Percentiles rank a stretch among this genome's conserved stretches.
Evolutionary conservation across 2,797 vertebrate species (phyloP).

Genomic region (Lithobates pipiens): DNA sequence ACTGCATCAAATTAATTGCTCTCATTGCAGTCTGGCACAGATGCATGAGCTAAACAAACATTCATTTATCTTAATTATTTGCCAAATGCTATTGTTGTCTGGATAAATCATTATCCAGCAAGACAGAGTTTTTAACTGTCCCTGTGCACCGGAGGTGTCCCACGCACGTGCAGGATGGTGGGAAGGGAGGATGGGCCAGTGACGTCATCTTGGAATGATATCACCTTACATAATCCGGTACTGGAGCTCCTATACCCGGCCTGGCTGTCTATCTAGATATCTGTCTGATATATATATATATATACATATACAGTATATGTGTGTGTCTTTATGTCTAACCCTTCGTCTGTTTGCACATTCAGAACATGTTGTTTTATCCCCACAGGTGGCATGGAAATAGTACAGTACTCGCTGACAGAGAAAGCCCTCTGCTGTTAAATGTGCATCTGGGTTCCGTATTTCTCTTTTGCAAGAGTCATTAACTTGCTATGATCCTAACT

Average conservation of each 20-base stretch:
- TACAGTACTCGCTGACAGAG: slow-evolving; percentile 17
- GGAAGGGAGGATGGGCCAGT: neutral
- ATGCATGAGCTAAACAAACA: slow-evolving; percentile 5
- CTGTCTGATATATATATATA: neutral
- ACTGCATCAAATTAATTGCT: slow-evolving; percentile 6
- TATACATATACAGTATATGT: neutral
- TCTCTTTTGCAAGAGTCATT: slow-evolving; percentile 49
- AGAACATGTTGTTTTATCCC: slow-evolving; percentile 14
- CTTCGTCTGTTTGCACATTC: neutral
- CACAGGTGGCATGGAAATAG: slow-evolving; percentile 11
- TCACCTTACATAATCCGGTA: neutral
- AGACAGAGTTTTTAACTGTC: neutral
- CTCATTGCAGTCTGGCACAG: slow-evolving; percentile 11
- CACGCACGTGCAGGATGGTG: neutral
- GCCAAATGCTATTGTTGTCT: neutral
- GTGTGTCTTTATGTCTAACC: neutral
- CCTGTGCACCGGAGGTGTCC: neutral
- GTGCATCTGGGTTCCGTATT: slow-evolving; percentile 45
- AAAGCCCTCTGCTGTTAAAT: slow-evolving; percentile 53
- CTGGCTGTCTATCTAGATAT: neutral
- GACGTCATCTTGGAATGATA: neutral
- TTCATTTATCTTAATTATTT: slow-evolving; percentile 9
- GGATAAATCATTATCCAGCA: neutral
- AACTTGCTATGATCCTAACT: slow-evolving; percentile 46
- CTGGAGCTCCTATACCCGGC: neutral